phyloP scores from a whole-genome alignment of 2,113 vertebrate genomes.

The Meleagris gallopavo region DNA sequence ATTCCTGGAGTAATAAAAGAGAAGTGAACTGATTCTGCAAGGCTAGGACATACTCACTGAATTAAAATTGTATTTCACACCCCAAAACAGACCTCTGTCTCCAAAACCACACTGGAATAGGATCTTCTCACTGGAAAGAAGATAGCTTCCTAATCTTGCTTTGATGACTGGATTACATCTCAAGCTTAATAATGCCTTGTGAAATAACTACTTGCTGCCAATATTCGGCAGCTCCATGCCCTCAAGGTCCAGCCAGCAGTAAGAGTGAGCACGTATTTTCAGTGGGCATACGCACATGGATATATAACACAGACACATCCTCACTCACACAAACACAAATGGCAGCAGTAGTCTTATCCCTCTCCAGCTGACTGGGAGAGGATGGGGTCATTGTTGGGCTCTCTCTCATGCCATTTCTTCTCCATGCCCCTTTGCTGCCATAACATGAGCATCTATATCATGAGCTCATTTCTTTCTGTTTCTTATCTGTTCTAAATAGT shows the following conservation, averaged over 20 bases:
- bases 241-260: neutral
- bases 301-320: neutral
- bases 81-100: neutral
- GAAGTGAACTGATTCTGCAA: neutral
- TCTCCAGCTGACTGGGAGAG: neutral
- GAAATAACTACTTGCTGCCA: neutral
- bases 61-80: constrained; percentile 35
- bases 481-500: neutral
- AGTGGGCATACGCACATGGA: neutral
- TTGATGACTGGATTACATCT: neutral
- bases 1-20: constrained; percentile 13
- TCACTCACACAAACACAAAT: neutral
- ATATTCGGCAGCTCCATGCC: neutral
- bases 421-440: neutral
- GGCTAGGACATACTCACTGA: neutral
- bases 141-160: neutral
- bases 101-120: neutral
- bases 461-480: neutral
- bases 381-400: neutral
- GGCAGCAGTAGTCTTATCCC: neutral
- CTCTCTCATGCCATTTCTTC: neutral
- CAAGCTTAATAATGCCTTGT: neutral
- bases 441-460: neutral
- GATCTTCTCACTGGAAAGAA: neutral
- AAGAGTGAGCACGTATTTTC: neutral